These are phyloP conservation scores for Teleiodes luculella DNA, from an alignment of 2,888 invertebrate genomes.

Conservation along the genomic window DNA sequence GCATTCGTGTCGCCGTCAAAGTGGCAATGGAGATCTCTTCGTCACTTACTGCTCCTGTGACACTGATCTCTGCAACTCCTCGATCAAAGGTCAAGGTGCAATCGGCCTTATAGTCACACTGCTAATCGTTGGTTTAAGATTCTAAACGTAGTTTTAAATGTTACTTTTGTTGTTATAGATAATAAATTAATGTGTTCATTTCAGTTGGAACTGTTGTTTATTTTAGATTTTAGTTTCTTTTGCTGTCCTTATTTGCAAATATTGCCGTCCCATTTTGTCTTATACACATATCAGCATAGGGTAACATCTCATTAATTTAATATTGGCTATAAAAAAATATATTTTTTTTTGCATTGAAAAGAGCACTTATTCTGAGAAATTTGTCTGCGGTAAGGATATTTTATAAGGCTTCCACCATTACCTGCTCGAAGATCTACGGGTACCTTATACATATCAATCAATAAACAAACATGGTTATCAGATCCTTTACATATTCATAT, in stretches of 20 bases:
- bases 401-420: too few relatives aligned
- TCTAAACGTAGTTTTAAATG: not conserved
- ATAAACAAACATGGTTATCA: too few relatives aligned
- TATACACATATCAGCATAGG: too few relatives aligned
- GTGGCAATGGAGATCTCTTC: conserved; percentile 85
- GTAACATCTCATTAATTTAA: too few relatives aligned
- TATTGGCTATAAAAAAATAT: too few relatives aligned
- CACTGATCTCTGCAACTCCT: conserved; percentile 84
- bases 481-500: too few relatives aligned
- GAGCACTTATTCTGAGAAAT: too few relatives aligned
- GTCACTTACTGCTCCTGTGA: conserved; percentile 89
- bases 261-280: too few relatives aligned
- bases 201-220: not conserved
- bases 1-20: conserved; percentile 81
- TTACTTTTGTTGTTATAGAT: not conserved
- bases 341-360: too few relatives aligned
- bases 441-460: too few relatives aligned
- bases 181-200: conserved; percentile 5
- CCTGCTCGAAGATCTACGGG: too few relatives aligned
- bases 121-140: not conserved
- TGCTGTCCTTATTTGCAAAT: not conserved
- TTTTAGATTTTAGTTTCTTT: not conserved
- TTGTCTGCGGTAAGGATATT: too few relatives aligned
- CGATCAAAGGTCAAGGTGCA: not conserved
- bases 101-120: not conserved